Base-by-base conservation (phyloP, 2,797 vertebrate species). In the Melopsittacus undulatus region DNA sequence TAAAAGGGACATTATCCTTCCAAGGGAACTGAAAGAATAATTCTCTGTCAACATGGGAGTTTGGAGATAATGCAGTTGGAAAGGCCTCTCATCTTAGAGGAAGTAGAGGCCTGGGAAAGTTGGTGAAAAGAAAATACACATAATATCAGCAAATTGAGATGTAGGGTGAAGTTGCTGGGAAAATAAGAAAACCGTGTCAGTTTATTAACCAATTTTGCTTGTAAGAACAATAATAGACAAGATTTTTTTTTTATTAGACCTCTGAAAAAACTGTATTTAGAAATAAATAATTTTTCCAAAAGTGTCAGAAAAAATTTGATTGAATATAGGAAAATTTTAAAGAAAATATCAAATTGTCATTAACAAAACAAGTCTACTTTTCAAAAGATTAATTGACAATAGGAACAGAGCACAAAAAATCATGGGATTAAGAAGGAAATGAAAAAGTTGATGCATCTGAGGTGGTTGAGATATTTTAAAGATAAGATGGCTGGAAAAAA, bases 21-120 rank as follows among this genome's bases (percentile, higher is more conserved):
- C 29, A 32, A 90, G 89, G 76, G 79, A 96, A 94, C 56, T 86
- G 92, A 83, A 95, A 90, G 87, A 96, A 94, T 93, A 78, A 97
- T 94, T 94, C 43, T 54, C 81, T 94, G 49, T 97, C 94, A 97
- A 49, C 57, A 91, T 90, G 87, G 54, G 82, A 75, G 27, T 82
- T 77, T 77, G 69, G 67, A 96, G 91, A 95, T 95, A 94, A 92
- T 82, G 64, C 57, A 75, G 38, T 81, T 91, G 72, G 85, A 95
- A 86, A 92, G 23, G 36, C 34, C 6, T 70, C 69, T 94, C 77
- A 52, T 84, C 1, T 18, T 54, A 92, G 62, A 95, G 94, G 91
- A 97, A 97, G 34, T 34, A 61, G 74, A 92, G 93, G 67, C 17
- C 77, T 96, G 84, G 51, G 68, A 79, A 93, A 75, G 36, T 9